Percentiles rank a stretch among this genome's conserved stretches.
Evolutionary conservation across 2,113 vertebrate species (phyloP).

Genomic region (Copsychus sechellarum): DNA sequence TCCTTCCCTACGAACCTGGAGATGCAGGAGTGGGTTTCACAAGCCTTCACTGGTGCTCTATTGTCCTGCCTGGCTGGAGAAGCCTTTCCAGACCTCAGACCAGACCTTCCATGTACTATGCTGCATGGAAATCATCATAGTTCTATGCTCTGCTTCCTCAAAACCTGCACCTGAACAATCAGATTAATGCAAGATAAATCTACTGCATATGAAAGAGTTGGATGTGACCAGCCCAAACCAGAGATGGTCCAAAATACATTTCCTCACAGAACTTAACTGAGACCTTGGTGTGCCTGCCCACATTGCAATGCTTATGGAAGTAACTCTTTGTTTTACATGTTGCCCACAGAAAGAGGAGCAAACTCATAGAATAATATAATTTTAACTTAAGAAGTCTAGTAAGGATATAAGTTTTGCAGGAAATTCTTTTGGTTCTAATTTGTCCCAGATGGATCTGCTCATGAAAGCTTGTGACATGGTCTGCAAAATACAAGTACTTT

Average conservation of each 20-base stretch:
- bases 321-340: background rate
- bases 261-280: background rate
- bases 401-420: background rate
- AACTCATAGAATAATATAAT: background rate
- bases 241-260: background rate
- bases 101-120: background rate
- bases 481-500: background rate
- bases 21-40: background rate
- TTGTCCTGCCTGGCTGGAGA: background rate
- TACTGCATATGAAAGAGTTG: background rate
- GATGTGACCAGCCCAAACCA: background rate
- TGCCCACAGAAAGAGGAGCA: background rate
- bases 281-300: background rate
- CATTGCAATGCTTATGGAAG: background rate
- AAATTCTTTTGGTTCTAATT: background rate
- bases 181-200: background rate
- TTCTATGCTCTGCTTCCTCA: background rate
- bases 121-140: background rate
- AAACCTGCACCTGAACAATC: background rate
- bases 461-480: background rate
- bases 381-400: background rate
- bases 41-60: rapidly evolving
- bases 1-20: background rate
- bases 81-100: background rate
- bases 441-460: background rate